phyloP scores from a whole-genome alignment of 2,888 invertebrate species.

The Agrotis puta region DNA sequence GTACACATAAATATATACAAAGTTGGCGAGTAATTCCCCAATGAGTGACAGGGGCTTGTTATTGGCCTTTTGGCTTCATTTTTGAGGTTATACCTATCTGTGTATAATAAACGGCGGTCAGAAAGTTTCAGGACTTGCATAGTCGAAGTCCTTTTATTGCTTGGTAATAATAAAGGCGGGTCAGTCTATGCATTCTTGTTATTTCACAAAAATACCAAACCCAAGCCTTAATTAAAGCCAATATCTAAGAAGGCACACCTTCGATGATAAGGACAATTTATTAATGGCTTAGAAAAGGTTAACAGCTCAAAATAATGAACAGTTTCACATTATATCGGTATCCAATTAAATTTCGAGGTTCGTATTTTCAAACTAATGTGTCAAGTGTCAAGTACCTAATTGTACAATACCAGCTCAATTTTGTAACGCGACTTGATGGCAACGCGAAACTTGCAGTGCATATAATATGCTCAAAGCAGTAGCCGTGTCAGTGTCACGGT shows the following conservation, averaged over 20 bases:
- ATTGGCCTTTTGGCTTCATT: constrained; percentile 6
- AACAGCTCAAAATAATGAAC: not conserved
- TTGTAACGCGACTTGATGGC: no score
- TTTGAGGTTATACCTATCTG: not conserved
- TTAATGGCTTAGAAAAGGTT: constrained; percentile 1
- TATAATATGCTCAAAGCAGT: not conserved
- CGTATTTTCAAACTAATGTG: not conserved
- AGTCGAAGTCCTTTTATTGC: no score
- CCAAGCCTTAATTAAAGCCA: not conserved
- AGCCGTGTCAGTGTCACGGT: not conserved
- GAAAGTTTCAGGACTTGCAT: not conserved
- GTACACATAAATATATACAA: constrained; percentile 27
- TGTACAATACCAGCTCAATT: no score
- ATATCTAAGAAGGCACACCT: constrained; percentile 3
- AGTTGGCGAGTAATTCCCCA: constrained; percentile 26
- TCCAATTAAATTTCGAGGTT: not conserved
- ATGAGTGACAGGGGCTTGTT: not conserved
- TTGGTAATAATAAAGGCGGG: not conserved
- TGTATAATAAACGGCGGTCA: not conserved
- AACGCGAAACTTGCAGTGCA: no score
- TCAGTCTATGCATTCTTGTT: not conserved
- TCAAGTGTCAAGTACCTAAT: no score
- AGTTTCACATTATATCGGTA: not conserved
- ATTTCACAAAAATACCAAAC: not conserved
- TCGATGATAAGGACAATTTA: constrained; percentile 24